phyloP scores from a whole-genome alignment of 2,113 vertebrate genomes.

The Pluvianellus socialis region DNA sequence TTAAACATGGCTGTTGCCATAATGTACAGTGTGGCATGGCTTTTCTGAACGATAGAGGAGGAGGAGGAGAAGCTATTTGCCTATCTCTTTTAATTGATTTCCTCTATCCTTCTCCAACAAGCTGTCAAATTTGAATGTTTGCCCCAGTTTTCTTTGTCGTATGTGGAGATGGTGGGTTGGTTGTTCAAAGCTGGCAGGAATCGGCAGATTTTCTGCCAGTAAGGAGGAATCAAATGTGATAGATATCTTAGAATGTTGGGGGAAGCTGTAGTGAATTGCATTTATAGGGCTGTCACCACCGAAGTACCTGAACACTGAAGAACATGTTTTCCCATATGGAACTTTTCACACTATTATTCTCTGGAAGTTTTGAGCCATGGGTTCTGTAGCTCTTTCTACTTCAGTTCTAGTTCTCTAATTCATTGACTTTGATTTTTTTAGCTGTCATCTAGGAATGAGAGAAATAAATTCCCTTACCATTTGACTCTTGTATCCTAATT shows the following conservation, averaged over 20 bases:
- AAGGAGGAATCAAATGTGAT: neutral
- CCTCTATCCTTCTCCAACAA: slow-evolving; percentile 12
- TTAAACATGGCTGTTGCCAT: neutral
- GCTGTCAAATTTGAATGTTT: slow-evolving; percentile 57
- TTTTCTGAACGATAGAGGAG: neutral
- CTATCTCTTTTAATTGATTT: slow-evolving; percentile 34
- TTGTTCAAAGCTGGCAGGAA: slow-evolving; percentile 37
- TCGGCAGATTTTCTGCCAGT: neutral
- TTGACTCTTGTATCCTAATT: neutral
- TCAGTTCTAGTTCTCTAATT: neutral
- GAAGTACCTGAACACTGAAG: neutral
- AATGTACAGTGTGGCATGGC: neutral
- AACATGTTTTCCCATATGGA: neutral
- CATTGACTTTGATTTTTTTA: neutral
- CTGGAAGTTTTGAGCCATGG: neutral
- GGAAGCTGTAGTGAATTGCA: neutral
- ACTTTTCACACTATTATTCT: neutral
- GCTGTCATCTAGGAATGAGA: neutral
- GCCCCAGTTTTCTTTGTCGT: slow-evolving; percentile 55
- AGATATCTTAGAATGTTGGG: neutral
- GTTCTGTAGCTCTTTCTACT: neutral
- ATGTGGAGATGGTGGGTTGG: slow-evolving; percentile 31
- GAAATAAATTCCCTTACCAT: neutral
- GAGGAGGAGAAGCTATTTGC: neutral
- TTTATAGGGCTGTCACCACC: neutral